Evolutionary conservation across 2,797 vertebrate genomes (phyloP), one percentile per base, ranked within the genome.

Genomic region (Sibirionetta formosa): DNA sequence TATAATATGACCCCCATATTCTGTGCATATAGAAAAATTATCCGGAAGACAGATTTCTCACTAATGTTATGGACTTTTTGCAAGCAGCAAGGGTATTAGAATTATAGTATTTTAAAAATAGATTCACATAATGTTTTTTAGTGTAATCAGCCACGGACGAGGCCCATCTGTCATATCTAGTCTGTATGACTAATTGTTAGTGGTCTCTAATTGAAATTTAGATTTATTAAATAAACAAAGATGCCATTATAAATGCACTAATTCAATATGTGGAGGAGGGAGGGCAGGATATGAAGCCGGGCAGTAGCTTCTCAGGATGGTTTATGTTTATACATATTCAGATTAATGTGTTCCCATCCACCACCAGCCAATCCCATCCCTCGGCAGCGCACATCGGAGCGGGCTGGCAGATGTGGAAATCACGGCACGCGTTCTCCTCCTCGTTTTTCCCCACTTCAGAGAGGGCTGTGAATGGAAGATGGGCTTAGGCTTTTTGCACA

Each of bases 21-120:
- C 90, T 76, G 33, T 80, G 64, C 42, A 76, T 88, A 83, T 40
- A 77, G 15, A 24, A 63, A 15, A 57, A 48, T 79, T 96, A 69
- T 78, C 83, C 84, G 58, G 53, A 95, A 96, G 83, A 42, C 23
- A 4, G 26, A 58, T 93, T 94, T 94, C 79, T 95, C 5, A 9
- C 90, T 88, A 61, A 64, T 38, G 2, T 66, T 86, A 77, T 1
- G 0, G 70, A 57, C 38, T 93, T 96, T 97, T 95, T 93, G 76
- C 66, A 94, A 82, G 58, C 50, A 87, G 88, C 36, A 92, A 93
- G 58, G 29, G 18, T 85, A 96, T 84, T 94, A 75, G 68, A 89
- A 65, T 81, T 58, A n/a, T 75, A 89, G 46, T 90, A 71, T 95
- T 94, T 98, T 95, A 95, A 97, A 97, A 97, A 93, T 91, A 95